A percentile compares a stretch with the other conserved stretches of the same genome.
Conservation (phyloP, 2,797 vertebrate genomes). For the Coranthus polyacanthus region DNA sequence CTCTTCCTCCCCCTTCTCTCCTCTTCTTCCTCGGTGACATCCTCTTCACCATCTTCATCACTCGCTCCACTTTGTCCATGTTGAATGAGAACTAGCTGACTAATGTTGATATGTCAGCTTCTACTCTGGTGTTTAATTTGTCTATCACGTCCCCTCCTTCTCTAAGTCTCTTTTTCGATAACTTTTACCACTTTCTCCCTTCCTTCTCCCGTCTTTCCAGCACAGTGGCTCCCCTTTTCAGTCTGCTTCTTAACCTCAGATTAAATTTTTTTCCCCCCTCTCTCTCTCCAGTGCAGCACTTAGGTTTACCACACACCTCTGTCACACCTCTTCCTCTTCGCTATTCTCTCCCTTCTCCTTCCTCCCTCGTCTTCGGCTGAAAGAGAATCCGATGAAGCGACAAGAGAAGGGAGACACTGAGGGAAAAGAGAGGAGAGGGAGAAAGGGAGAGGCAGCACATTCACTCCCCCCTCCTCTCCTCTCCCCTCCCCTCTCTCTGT, state of each 20-base stretch:
- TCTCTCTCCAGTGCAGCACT: slow-evolving; percentile 6
- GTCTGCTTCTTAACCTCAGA: slow-evolving; percentile 6
- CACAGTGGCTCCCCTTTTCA: not conserved
- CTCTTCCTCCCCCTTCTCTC: slow-evolving; percentile 84
- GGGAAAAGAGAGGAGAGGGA: slow-evolving; percentile 45
- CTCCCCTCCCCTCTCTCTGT: slow-evolving; percentile 23
- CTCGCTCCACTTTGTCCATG: slow-evolving; percentile 89
- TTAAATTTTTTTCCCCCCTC: not conserved
- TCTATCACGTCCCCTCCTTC: slow-evolving; percentile 1
- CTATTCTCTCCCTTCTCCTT: not conserved
- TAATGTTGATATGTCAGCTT: not conserved
- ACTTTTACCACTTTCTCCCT: slow-evolving; percentile 45
- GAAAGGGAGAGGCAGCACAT: slow-evolving; percentile 58
- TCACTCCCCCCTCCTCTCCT: slow-evolving; percentile 32
- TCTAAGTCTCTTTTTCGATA: slow-evolving; percentile 2
- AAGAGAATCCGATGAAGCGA: slow-evolving; percentile 27
- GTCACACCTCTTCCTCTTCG: not conserved
- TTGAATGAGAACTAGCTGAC: not conserved
- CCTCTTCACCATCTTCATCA: slow-evolving; percentile 90
- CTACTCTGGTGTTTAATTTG: slow-evolving; percentile 19
- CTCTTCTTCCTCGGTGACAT: slow-evolving; percentile 89
- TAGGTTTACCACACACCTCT: slow-evolving; percentile 13
- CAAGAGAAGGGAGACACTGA: slow-evolving; percentile 47
- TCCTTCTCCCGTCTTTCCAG: not conserved
- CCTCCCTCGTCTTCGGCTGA: slow-evolving; percentile 23